A percentile compares a stretch with the other conserved stretches of the same genome.
phyloP scores from a whole-genome alignment of 1,140 invertebrate genomes.

The Drosophila lacteicornis region DNA sequence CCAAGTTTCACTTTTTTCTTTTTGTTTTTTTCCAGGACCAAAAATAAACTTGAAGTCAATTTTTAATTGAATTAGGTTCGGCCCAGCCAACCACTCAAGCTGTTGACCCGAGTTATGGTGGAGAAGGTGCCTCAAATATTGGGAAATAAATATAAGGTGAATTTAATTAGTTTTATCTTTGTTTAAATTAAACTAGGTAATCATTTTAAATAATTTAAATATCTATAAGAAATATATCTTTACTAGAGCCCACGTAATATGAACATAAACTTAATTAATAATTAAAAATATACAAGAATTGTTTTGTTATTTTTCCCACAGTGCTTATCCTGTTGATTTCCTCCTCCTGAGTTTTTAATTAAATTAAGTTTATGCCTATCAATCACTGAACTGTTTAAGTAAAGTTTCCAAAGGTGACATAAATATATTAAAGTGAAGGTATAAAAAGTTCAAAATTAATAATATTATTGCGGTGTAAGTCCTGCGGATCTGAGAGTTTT shows the following conservation, averaged over 20 bases:
- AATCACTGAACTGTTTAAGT: background rate
- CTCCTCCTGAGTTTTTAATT: background rate
- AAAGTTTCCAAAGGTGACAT: background rate
- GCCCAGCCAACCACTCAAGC: constrained; percentile 8
- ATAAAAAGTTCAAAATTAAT: constrained; percentile 1
- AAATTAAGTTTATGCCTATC: constrained; percentile 4
- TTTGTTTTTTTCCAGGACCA: background rate
- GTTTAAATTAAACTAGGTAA: too few relatives aligned
- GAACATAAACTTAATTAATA: too few relatives aligned
- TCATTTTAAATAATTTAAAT: too few relatives aligned
- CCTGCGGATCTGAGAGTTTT: background rate
- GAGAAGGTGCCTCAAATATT: constrained; percentile 1
- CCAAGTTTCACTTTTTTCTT: constrained; percentile 27
- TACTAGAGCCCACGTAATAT: too few relatives aligned
- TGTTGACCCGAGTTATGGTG: constrained; percentile 1
- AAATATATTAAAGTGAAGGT: background rate
- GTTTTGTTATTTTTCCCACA: background rate
- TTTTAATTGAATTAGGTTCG: constrained; percentile 46
- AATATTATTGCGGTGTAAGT: background rate
- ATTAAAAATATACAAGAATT: background rate
- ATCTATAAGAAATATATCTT: too few relatives aligned
- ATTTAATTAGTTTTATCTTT: background rate
- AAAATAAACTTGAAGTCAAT: constrained; percentile 8
- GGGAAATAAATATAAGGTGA: background rate
- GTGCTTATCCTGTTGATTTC: background rate